Base-by-base conservation (phyloP, 2,113 vertebrate genomes). In the Lasiurus cinereus region DNA sequence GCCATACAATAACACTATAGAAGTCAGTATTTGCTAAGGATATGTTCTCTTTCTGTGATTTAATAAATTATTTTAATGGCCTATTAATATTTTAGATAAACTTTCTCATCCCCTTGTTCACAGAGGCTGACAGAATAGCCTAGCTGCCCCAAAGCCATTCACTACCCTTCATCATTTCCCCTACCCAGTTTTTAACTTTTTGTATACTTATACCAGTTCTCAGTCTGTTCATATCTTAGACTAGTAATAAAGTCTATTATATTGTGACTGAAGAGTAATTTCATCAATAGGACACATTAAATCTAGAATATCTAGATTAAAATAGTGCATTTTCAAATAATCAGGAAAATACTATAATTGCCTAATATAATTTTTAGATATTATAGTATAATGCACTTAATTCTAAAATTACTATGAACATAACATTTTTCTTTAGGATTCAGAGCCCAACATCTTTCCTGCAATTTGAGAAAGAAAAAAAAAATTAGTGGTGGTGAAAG, bases 231-330 rank as follows among this genome's bases (percentile, higher is more conserved):
- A 31, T 64, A 88, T 72, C 83, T 83, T n/a, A 91, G 27, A 54
- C 33, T 52, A 33, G 39, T 70, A 56, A 48, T 66, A 48, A 88
- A 83, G 15, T 36, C 18, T 43, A 54, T 29, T 78, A 72, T 72
- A 52, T 86, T 19, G 36, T 80, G 15, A 39, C 27, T 89, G 33
- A 93, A 84, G 52, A 88, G 46, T 27, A 79, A 43, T 29, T 88
- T 74, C 43, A 84, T 43, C 1, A 24, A 50, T 62, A 84, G 46
- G 66, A 46, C 46, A 31, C 43, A 82, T 82, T 95, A 88, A 95
- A 36, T 80, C 21, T 91, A 83, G 43, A 69, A 52, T 88, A 92
- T 83, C 18, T n/a, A 83, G 8, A 77, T 92, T 91, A 62, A 88
- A 88, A 70, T 62, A 62, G 9, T 10, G 56, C 62, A 29, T 67